phyloP scores from a whole-genome alignment of 2,113 vertebrate genomes.

The Motacilla alba region DNA sequence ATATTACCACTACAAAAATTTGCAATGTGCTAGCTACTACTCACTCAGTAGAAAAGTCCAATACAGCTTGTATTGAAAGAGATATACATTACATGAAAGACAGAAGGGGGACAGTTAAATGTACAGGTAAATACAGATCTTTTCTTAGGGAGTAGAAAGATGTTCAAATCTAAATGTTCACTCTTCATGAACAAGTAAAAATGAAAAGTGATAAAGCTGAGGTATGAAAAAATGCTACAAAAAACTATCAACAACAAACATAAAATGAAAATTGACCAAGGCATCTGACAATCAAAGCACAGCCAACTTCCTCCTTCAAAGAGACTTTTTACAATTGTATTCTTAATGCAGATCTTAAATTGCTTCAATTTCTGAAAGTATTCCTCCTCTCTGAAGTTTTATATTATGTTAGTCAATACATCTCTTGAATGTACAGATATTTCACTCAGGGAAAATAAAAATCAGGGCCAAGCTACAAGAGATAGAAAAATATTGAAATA shows the following conservation, averaged over 20 bases:
- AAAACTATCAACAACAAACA: neutral
- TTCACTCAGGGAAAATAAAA: neutral
- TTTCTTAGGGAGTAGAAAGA: neutral
- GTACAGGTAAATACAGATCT: neutral
- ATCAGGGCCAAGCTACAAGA: neutral
- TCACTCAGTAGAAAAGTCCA: neutral
- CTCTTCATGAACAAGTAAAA: neutral
- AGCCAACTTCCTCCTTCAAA: neutral
- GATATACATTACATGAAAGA: neutral
- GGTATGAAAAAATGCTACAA: neutral
- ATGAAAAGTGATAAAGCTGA: neutral
- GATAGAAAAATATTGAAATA: neutral
- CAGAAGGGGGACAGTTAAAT: neutral
- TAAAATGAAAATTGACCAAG: neutral
- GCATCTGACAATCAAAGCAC: neutral
- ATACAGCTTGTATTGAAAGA: neutral
- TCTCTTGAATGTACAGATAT: neutral
- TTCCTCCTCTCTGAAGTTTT: neutral
- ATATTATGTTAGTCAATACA: neutral
- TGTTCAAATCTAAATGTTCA: neutral
- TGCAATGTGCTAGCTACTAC: neutral
- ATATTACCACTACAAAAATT: neutral
- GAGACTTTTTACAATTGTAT: neutral
- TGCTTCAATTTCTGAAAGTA: neutral
- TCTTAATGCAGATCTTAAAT: neutral